Base-by-base conservation (phyloP, 2,797 vertebrate genomes). In the Oreochromis grahami region DNA sequence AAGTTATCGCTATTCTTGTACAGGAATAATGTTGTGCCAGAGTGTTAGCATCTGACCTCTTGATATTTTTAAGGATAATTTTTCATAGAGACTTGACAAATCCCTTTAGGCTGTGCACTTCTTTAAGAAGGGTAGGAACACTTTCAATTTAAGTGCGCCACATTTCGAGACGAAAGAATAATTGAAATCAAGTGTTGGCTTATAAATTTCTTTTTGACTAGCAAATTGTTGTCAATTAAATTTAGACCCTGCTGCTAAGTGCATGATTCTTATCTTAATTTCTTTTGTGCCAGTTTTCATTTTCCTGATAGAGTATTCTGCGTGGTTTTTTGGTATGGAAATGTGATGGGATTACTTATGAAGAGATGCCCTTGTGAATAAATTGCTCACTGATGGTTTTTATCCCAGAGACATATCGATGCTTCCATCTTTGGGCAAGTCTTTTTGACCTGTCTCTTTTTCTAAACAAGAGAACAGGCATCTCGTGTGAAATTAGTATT, bases 331-430 rank as follows among this genome's bases (percentile, higher is more conserved):
- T 85, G 43, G 79, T 70, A 86, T 90, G 76, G 84, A 83, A 90
- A 93, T 90, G 82, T 87, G 87, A 92, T 76, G 70, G 82, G 85
- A 88, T 92, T 83, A 88, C 91, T 94, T 92, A 80, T 92, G 81
- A 86, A 88, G 77, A 88, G 79, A 84, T 83, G 52, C 9, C 58
- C 21, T 86, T 83, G 83, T 93, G 87, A 92, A 91, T 92, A 88
- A 86, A 88, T 90, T 87, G 48, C 79, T 79, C 63, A 68, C 86
- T 11, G 21, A 36, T 82, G 70, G 63, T 72, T 88, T 89, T 86
- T 76, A 86, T 86, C 77, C 80, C 21, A 51, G 55, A 88, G 79
- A 88, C 60, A 68, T 83, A 81, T 77, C 80, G 5, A 65, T 78
- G 65, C 76, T 43, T 58, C 36, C 74, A 63, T 34, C 50, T 76